Percentiles rank a stretch among this genome's conserved stretches.
Evolutionary conservation across 2,888 invertebrate genomes (phyloP).

Genomic region (Acrobasis repandana): DNA sequence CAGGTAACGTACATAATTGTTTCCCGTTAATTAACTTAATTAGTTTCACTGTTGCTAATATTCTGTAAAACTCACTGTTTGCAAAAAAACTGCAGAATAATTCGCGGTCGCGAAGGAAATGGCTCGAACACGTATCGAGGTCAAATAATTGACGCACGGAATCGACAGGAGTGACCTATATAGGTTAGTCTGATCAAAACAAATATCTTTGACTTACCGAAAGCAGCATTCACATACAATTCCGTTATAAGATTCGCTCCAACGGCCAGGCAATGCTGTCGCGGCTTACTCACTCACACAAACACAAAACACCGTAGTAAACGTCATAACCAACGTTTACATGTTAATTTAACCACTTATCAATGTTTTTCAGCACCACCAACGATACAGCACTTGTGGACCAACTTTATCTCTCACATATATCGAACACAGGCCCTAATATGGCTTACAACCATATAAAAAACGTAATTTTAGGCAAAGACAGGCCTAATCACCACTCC

Average conservation of each 20-base stretch:
- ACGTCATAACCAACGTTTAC: conserved; percentile 80
- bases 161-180: conserved; percentile 53
- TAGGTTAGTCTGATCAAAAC: conserved; percentile 63
- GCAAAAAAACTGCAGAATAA: conserved; percentile 15
- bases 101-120: conserved; percentile 7
- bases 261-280: conserved; percentile 76
- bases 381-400: conserved; percentile 63
- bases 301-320: conserved; percentile 68
- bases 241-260: conserved; percentile 80
- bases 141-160: conserved; percentile 53
- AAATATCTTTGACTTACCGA: conserved; percentile 62
- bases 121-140: conserved; percentile 56
- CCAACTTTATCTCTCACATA: conserved; percentile 59
- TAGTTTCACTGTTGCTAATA: conserved; percentile 5
- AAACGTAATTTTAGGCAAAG: conserved; percentile 72
- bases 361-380: conserved; percentile 59
- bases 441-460: conserved; percentile 70
- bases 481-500: conserved; percentile 81
- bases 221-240: conserved; percentile 68
- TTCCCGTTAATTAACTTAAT: conserved; percentile 6
- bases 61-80: neutral
- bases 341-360: conserved; percentile 69
- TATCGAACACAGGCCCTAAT: conserved; percentile 53
- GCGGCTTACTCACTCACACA: conserved; percentile 66
- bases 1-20: neutral